A percentile compares a stretch with the other conserved stretches of the same genome.
These are phyloP conservation scores for Acestrorhynchus altus DNA, from an alignment of 2,797 vertebrate genomes.

Conservation along the genomic window DNA sequence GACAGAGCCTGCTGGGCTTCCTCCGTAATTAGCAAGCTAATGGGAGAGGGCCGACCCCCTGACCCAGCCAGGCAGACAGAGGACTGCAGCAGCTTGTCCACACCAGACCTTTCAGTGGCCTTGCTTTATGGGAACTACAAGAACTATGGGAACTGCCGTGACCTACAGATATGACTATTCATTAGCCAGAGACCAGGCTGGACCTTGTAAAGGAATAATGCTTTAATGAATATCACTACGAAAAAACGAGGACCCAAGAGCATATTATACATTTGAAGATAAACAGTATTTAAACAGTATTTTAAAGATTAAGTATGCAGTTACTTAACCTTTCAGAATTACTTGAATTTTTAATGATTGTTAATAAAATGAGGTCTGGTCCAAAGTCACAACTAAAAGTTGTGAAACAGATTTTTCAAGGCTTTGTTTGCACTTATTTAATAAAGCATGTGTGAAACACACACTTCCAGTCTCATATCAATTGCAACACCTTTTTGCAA, in stretches of 20 bases:
- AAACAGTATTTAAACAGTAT: too few species aligned
- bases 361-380: too few species aligned
- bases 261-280: not conserved
- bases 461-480: too few species aligned
- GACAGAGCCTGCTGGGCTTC: conserved; percentile 55
- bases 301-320: too few species aligned
- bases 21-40: conserved; percentile 59
- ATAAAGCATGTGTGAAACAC: too few species aligned
- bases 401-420: too few species aligned
- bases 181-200: not conserved
- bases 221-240: not conserved
- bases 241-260: not conserved
- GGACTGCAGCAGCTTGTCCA: conserved; percentile 25
- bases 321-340: too few species aligned
- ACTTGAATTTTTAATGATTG: too few species aligned
- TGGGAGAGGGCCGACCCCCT: conserved; percentile 49
- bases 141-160: conserved; percentile 39
- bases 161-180: conserved; percentile 16
- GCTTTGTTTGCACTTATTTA: too few species aligned
- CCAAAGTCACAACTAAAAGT: too few species aligned
- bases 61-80: conserved; percentile 20
- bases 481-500: too few species aligned
- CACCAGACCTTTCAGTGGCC: conserved; percentile 27
- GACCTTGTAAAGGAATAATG: not conserved
- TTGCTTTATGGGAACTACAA: conserved; percentile 28